These are phyloP conservation scores for Oreocharis arfaki DNA, from an alignment of 2,113 vertebrate genomes.

Conservation along the genomic window DNA sequence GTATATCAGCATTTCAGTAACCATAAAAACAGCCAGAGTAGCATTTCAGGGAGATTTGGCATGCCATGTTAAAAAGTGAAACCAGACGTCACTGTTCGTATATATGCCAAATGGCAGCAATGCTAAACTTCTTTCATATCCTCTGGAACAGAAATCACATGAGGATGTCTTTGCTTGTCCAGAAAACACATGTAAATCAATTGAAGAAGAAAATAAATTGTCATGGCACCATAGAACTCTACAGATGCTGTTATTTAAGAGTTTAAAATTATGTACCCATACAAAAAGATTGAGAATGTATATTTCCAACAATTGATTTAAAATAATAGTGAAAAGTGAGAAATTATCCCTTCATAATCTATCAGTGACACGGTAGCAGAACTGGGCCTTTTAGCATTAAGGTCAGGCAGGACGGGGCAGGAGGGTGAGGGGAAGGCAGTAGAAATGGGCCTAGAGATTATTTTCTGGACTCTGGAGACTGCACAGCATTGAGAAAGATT, in stretches of 20 bases:
- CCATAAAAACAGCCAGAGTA: not conserved
- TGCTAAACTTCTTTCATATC: not conserved
- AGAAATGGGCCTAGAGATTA: not conserved
- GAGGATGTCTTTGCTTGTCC: not conserved
- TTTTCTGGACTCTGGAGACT: not conserved
- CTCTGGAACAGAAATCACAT: not conserved
- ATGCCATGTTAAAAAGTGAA: not conserved
- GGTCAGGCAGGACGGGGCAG: fast-evolving
- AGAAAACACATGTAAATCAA: not conserved
- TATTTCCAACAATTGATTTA: not conserved
- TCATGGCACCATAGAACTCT: not conserved
- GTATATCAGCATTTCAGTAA: not conserved
- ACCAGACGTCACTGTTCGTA: not conserved
- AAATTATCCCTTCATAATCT: not conserved
- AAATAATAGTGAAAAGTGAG: not conserved
- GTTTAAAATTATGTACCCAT: fast-evolving
- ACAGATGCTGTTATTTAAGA: not conserved
- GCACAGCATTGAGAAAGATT: not conserved
- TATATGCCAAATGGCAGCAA: not conserved
- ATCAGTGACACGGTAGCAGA: not conserved
- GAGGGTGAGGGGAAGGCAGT: fast-evolving
- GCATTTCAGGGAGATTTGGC: not conserved
- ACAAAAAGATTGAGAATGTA: not conserved
- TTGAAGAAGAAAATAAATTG: not conserved
- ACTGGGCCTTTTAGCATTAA: not conserved